Evolutionary conservation across 2,888 invertebrate species (phyloP).

Genomic region (Endomychus coccineus): DNA sequence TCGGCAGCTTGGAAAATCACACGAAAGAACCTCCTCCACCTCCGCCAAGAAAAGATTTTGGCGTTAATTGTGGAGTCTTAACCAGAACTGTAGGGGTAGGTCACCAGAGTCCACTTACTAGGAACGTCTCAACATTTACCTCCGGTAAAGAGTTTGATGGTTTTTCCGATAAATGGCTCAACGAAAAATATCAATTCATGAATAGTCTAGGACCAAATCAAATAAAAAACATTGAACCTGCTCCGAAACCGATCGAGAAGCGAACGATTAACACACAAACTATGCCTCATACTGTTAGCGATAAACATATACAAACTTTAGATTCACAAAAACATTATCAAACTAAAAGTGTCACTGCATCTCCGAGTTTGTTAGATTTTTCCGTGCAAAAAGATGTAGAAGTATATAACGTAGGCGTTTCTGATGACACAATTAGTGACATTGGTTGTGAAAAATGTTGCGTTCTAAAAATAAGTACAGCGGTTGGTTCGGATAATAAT

Average conservation of each 20-base stretch:
- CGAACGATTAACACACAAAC: conserved; percentile 17
- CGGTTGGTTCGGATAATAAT: conserved; percentile 49
- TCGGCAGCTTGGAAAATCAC: conserved; percentile 26
- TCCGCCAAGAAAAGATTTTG: conserved; percentile 52
- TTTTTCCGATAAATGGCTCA: conserved; percentile 38
- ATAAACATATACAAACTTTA: conserved; percentile 9
- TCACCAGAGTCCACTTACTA: conserved; percentile 39
- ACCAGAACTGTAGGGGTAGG: conserved; percentile 56
- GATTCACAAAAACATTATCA: not conserved
- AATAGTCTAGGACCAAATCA: conserved; percentile 23
- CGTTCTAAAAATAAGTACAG: conserved; percentile 48
- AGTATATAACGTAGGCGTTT: conserved; percentile 46
- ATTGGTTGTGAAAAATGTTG: conserved; percentile 48
- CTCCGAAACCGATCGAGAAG: conserved; percentile 10
- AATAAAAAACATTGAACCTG: conserved; percentile 4
- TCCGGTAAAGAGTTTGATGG: conserved; percentile 14
- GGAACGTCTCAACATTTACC: conserved; percentile 36
- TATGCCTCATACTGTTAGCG: conserved; percentile 1
- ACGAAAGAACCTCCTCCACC: conserved; percentile 28
- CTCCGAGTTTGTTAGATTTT: conserved; percentile 37
- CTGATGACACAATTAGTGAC: conserved; percentile 47
- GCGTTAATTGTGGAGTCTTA: conserved; percentile 55
- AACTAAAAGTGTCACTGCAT: conserved; percentile 37
- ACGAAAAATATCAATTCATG: conserved; percentile 36
- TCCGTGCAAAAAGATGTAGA: conserved; percentile 41